Percentiles rank a stretch among this genome's conserved stretches.
Conservation (phyloP, 2,113 vertebrate genomes). For the Chaetops frenatus region DNA sequence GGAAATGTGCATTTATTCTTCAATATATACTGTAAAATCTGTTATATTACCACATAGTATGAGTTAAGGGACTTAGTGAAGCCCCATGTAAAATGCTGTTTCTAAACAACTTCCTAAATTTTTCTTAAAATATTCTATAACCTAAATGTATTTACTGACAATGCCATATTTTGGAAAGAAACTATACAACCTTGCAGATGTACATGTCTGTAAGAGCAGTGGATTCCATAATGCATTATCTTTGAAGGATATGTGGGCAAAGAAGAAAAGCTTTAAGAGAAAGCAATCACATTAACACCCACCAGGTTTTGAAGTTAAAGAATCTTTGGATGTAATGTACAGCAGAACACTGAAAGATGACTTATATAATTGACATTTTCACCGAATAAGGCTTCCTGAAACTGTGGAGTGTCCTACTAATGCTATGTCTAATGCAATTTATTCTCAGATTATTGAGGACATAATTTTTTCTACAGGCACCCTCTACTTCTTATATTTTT, state of each 20-base stretch:
- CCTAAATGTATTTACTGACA: background rate
- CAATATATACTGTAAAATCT: background rate
- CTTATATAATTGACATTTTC: constrained; percentile 48
- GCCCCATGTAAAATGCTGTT: background rate
- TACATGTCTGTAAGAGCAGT: background rate
- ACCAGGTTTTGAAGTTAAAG: constrained; percentile 30
- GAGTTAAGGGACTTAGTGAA: background rate
- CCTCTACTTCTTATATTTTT: background rate
- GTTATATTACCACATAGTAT: background rate
- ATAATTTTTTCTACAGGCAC: background rate
- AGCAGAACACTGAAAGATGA: background rate
- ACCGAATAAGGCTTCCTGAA: constrained; percentile 13
- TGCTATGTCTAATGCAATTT: background rate
- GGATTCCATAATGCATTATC: background rate
- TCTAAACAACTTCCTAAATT: background rate
- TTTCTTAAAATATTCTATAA: background rate
- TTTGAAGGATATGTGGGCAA: constrained; percentile 30
- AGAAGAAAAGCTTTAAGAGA: constrained; percentile 24
- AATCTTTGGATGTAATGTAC: background rate
- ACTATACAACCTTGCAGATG: background rate
- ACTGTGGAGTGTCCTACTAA: background rate
- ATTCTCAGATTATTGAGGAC: background rate
- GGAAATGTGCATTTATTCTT: background rate
- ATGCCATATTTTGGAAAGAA: background rate
- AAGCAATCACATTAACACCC: constrained; percentile 30